Percentiles rank a stretch among this genome's conserved stretches.
These are phyloP conservation scores for Agrypnus murinus DNA, from an alignment of 2,888 invertebrate species.

Conservation along the genomic window DNA sequence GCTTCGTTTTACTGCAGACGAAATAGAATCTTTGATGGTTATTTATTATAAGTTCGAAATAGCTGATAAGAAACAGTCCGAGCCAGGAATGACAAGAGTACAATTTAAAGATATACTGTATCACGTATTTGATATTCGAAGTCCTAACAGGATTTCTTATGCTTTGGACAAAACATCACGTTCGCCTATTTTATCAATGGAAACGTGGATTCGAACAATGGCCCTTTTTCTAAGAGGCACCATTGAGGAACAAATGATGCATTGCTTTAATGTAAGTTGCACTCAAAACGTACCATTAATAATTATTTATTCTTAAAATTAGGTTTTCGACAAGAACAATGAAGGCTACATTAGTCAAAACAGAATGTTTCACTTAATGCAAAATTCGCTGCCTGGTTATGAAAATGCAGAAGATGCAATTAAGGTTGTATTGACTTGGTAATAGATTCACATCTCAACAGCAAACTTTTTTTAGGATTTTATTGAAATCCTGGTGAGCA, in stretches of 20 bases:
- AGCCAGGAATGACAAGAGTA: conserved; percentile 69
- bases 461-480: too few species aligned
- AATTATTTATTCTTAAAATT: too few species aligned
- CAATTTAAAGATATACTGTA: conserved; percentile 79
- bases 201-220: conserved; percentile 81
- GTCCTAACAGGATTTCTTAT: conserved; percentile 77
- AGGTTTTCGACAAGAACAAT: too few species aligned
- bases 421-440: too few species aligned
- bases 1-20: conserved; percentile 75
- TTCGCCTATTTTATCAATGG: conserved; percentile 69
- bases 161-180: conserved; percentile 77
- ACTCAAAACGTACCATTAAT: too few species aligned
- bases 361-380: too few species aligned
- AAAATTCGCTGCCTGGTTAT: too few species aligned
- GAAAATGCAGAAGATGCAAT: too few species aligned
- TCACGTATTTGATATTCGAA: conserved; percentile 73
- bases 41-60: conserved; percentile 74
- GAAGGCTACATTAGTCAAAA: too few species aligned
- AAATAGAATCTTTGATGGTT: conserved; percentile 75
- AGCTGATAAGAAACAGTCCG: conserved; percentile 60
- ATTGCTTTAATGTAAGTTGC: conserved; percentile 74
- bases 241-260: conserved; percentile 79
- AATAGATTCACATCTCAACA: too few species aligned
- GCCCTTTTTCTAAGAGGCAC: conserved; percentile 80
- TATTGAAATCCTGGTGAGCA: too few species aligned